Conservation (phyloP, 2,113 vertebrate species). For the Fukomys damarensis region DNA sequence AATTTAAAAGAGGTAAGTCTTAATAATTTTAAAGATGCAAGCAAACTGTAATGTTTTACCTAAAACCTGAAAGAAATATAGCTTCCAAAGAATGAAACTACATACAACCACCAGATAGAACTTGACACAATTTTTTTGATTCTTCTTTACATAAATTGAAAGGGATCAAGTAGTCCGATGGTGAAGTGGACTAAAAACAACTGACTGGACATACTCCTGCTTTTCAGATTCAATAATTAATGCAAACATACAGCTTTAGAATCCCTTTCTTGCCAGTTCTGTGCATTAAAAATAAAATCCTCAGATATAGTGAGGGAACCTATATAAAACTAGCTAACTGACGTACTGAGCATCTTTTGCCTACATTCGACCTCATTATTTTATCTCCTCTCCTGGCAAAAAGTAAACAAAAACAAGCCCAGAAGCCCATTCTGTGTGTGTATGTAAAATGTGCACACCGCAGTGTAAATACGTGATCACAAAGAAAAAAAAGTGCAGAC, state of each 20-base stretch:
- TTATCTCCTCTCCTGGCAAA: neutral
- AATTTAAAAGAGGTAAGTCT: neutral
- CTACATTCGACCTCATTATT: slow-evolving; percentile 25
- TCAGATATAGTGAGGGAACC: neutral
- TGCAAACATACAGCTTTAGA: slow-evolving; percentile 11
- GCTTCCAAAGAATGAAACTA: slow-evolving; percentile 29
- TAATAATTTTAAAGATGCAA: slow-evolving; percentile 43
- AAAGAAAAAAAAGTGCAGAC: slow-evolving; percentile 29
- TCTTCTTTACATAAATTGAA: slow-evolving; percentile 36
- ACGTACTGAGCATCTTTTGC: neutral
- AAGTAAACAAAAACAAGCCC: slow-evolving; percentile 30
- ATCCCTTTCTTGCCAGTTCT: neutral
- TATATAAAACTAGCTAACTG: neutral
- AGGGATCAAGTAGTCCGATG: neutral
- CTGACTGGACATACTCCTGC: neutral
- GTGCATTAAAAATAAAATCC: neutral
- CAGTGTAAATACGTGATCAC: slow-evolving; percentile 1
- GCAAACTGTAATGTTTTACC: neutral
- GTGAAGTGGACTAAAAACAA: neutral
- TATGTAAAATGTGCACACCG: neutral
- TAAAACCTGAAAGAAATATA: slow-evolving; percentile 10
- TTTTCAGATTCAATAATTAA: slow-evolving; percentile 16
- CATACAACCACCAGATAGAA: neutral
- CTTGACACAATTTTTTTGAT: neutral
- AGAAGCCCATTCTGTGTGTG: neutral